Evolutionary conservation across 2,888 invertebrate species (phyloP), one percentile per base, ranked within the genome.

Genomic region (Shargacucullia verbasci): DNA sequence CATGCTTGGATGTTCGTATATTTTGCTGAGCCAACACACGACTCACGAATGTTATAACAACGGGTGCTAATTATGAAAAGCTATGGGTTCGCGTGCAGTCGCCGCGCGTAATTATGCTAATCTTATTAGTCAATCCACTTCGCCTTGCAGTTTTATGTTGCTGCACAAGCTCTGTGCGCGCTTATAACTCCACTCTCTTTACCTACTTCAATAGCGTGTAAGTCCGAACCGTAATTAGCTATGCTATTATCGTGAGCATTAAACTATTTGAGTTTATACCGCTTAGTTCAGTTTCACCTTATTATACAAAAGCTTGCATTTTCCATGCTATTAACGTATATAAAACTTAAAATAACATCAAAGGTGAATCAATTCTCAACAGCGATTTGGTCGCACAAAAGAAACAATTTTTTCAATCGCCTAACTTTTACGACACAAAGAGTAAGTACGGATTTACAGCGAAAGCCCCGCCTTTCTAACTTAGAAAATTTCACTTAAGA

Each of bases 401-500:
- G 80, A 83, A 84, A 81, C 83, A 85, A 83, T 90, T 90, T 91
- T 91, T 90, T 91, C 90, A 90, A 92, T 91, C 87, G 85, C 60
- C 83, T 70, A 90, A 91, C 86, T 91, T 91, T 92, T 91, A 90
- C 88, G 87, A 87, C 83, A 77, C 84, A 84, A 85, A 85, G 84
- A 87, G 90, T 91, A 89, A 92, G 89, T 90, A 89, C 84, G 90
- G 92, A 90, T 91, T 91, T 92, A 88, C 87, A 88, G 81, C 85
- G 81, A 86, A 86, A 87, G 85, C 87, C 79, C 84, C 87, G 88
- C 86, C 87, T 90, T 89, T 86, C 86, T 83, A 91, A 92, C 89
- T 92, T 88, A 82, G 86, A 83, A 91, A 88, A 91, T 91, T 92
- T 92, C 91, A 91, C 91, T 92, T 91, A 91, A 89, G 88, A 89